These are phyloP conservation scores for Melipona bicolor DNA, from an alignment of 2,888 invertebrate genomes.

Conservation along the genomic window DNA sequence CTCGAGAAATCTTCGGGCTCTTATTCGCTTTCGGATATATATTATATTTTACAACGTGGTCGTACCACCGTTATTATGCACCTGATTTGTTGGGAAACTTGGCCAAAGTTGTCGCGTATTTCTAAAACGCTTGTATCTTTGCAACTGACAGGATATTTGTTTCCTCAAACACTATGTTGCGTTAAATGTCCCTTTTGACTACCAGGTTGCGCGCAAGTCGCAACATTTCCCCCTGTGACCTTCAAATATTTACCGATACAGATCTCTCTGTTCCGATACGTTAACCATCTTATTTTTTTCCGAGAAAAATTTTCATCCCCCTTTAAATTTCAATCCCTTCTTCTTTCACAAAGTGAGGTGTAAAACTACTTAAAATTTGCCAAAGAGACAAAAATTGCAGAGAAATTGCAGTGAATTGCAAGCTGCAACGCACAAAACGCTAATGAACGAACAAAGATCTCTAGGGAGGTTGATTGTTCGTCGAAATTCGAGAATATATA, in stretches of 20 bases:
- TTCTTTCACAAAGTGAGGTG: too few species aligned
- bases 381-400: too few species aligned
- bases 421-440: not conserved
- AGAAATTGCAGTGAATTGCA: not conserved
- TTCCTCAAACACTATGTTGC: not conserved
- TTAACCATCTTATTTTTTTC: too few species aligned
- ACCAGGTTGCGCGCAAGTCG: not conserved
- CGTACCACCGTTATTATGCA: not conserved
- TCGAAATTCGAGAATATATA: constrained; percentile 2
- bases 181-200: not conserved
- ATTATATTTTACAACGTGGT: not conserved
- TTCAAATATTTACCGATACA: not conserved
- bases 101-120: not conserved
- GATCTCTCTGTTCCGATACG: too few species aligned
- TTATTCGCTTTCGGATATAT: not conserved
- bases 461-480: not conserved
- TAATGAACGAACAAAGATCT: not conserved
- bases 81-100: not conserved
- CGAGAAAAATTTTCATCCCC: too few species aligned
- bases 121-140: not conserved
- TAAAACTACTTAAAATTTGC: too few species aligned
- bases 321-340: too few species aligned
- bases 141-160: not conserved
- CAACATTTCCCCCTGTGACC: not conserved
- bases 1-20: not conserved